Conservation (phyloP, 2,888 invertebrate species). For the Erebia ligea region DNA sequence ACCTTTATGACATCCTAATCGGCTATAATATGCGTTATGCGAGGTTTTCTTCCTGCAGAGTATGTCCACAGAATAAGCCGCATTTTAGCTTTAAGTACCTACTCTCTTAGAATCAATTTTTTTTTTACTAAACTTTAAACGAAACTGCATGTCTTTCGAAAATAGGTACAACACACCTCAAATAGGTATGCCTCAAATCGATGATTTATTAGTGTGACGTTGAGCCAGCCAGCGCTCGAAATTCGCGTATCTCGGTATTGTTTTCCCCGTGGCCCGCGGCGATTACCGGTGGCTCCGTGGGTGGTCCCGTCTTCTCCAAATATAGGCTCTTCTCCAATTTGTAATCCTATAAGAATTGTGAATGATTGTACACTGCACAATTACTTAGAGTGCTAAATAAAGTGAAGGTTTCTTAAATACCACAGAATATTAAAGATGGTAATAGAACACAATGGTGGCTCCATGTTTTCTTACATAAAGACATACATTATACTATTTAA, state of each 20-base stretch:
- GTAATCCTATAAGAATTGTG: neutral
- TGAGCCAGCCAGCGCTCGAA: slow-evolving; percentile 24
- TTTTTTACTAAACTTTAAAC: neutral
- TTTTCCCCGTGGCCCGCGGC: slow-evolving; percentile 40
- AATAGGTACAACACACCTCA: slow-evolving; percentile 5
- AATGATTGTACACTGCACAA: neutral
- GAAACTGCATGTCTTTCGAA: neutral
- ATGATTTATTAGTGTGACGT: slow-evolving; percentile 35
- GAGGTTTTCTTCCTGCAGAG: no score
- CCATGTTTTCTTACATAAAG: no score
- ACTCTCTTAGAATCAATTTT: no score
- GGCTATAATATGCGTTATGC: no score
- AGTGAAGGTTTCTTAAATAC: neutral
- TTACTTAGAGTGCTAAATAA: neutral
- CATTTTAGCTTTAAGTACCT: no score
- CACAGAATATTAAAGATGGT: no score
- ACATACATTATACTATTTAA: no score
- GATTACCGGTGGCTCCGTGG: slow-evolving; percentile 40
- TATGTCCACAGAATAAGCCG: no score
- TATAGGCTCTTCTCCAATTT: slow-evolving; percentile 15
- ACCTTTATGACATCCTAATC: no score
- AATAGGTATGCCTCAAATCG: slow-evolving; percentile 11
- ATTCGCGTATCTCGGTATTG: slow-evolving; percentile 38
- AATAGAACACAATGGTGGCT: no score
- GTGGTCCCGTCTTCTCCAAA: slow-evolving; percentile 42